Conservation (phyloP, 2,888 invertebrate genomes). For the Cerceris ruficornis region DNA sequence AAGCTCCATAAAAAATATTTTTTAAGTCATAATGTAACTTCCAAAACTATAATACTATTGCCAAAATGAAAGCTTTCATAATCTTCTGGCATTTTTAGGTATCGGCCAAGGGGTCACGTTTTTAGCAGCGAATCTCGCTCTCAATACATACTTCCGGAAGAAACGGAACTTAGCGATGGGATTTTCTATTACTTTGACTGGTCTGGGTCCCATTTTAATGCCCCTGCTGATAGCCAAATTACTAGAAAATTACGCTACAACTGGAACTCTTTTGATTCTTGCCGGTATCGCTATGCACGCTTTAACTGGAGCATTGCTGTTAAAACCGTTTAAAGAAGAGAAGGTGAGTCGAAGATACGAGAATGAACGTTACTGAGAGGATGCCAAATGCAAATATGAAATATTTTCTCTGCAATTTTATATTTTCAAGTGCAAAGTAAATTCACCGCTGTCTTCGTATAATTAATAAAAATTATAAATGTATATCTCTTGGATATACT, state of each 20-base stretch:
- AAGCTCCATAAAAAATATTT: no score
- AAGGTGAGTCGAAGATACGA: slow-evolving; percentile 47
- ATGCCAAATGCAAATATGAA: slow-evolving; percentile 10
- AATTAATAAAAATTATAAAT: no score
- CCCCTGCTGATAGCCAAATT: slow-evolving; percentile 81
- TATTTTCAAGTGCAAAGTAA: no score
- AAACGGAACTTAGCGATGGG: slow-evolving; percentile 82
- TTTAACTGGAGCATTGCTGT: slow-evolving; percentile 81
- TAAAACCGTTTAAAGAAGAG: slow-evolving; percentile 80
- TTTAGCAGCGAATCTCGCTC: slow-evolving; percentile 82
- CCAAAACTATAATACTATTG: no score
- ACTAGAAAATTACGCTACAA: slow-evolving; percentile 78
- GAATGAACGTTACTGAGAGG: slow-evolving; percentile 7
- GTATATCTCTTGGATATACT: no score
- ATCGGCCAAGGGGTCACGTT: slow-evolving; percentile 82
- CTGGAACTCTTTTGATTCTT: slow-evolving; percentile 82
- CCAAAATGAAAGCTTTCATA: background rate
- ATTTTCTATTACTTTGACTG: slow-evolving; percentile 82
- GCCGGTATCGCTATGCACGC: slow-evolving; percentile 82
- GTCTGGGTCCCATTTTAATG: slow-evolving; percentile 82
- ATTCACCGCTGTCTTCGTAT: no score
- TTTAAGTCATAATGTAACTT: no score
- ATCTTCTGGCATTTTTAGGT: slow-evolving; percentile 74
- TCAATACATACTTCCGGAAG: slow-evolving; percentile 82
- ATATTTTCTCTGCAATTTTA: background rate